A percentile compares a stretch with the other conserved stretches of the same genome.
These are phyloP conservation scores for Nesidiocoris tenuis DNA, from an alignment of 2,888 invertebrate species.

Conservation along the genomic window DNA sequence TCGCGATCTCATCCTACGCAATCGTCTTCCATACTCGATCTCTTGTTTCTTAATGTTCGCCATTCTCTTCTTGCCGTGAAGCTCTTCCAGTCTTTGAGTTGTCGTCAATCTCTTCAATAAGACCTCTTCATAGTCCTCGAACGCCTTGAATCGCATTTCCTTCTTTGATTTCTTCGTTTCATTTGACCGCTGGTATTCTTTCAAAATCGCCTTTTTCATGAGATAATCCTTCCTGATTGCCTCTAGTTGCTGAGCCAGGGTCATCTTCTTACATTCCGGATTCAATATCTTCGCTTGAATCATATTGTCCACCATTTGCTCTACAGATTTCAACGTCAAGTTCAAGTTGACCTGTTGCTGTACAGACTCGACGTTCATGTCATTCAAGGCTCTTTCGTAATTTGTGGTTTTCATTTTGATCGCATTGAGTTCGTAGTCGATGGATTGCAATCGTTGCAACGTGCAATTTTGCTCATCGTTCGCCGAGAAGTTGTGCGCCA, in stretches of 20 bases:
- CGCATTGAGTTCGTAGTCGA: neutral
- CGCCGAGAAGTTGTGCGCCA: neutral
- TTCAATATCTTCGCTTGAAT: slow-evolving; percentile 1
- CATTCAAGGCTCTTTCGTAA: neutral
- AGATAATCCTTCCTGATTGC: slow-evolving; percentile 11
- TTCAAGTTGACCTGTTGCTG: neutral
- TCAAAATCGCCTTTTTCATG: neutral
- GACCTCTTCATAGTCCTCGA: neutral
- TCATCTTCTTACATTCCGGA: neutral
- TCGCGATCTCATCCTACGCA: neutral
- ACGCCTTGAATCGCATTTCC: neutral
- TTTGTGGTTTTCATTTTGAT: neutral
- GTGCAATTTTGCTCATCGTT: neutral
- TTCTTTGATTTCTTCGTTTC: neutral
- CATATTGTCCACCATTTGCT: slow-evolving; percentile 16
- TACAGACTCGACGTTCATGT: neutral
- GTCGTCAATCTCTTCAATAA: neutral
- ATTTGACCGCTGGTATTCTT: neutral
- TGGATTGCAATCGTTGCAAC: neutral
- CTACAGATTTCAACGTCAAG: neutral
- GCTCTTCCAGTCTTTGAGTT: neutral
- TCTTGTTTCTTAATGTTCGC: neutral
- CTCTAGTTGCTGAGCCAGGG: slow-evolving; percentile 14
- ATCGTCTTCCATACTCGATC: neutral
- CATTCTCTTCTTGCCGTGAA: slow-evolving; percentile 2